Percentiles rank a stretch among this genome's conserved stretches.
phyloP scores from a whole-genome alignment of 2,113 vertebrate species.

The Castor canadensis region DNA sequence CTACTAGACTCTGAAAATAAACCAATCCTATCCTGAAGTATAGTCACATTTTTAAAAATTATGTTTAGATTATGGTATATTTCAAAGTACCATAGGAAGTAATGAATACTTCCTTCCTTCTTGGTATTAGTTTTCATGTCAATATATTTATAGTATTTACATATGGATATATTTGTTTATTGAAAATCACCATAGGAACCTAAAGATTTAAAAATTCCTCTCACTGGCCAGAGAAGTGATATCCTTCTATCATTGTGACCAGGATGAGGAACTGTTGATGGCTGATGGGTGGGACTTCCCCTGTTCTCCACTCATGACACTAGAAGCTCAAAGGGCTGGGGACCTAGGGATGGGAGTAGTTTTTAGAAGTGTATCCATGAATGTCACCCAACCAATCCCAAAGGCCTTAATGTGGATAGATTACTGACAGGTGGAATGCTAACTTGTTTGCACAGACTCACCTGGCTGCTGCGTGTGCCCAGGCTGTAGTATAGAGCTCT shows the following conservation, averaged over 20 bases:
- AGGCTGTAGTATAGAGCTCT: constrained; percentile 82
- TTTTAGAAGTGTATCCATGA: background rate
- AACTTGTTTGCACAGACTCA: constrained; percentile 63
- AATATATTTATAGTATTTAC: background rate
- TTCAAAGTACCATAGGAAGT: background rate
- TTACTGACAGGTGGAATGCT: background rate
- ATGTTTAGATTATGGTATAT: constrained; percentile 24
- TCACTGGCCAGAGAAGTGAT: background rate
- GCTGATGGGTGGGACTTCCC: background rate
- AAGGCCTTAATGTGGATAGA: background rate
- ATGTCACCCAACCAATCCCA: accelerated
- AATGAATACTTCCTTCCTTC: background rate
- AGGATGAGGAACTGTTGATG: background rate
- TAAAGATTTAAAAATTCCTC: background rate
- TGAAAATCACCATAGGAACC: background rate
- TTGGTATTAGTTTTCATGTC: background rate
- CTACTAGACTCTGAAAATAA: background rate
- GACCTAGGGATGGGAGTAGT: background rate
- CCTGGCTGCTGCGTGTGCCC: constrained; percentile 82
- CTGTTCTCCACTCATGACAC: background rate
- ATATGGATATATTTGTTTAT: background rate
- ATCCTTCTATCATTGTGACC: background rate
- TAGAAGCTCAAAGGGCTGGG: background rate
- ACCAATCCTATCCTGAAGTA: background rate
- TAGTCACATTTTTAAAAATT: background rate